phyloP scores from a whole-genome alignment of 2,888 invertebrate genomes.

The Priocnemis perturbator region DNA sequence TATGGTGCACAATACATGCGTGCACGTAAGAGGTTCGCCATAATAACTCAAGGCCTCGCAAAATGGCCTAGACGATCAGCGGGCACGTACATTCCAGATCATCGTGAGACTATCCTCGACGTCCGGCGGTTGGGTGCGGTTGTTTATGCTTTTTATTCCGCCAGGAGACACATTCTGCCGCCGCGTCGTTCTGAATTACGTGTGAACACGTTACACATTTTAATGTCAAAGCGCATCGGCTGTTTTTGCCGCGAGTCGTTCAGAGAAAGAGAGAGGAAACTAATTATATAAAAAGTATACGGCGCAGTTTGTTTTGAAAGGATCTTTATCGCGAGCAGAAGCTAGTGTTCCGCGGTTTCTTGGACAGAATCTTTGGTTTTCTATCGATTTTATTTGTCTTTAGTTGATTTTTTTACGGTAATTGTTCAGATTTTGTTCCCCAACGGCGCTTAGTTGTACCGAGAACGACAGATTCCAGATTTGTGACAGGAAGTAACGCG shows the following conservation, averaged over 20 bases:
- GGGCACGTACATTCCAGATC: conserved; percentile 63
- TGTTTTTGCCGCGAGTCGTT: no score
- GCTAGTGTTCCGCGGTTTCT: no score
- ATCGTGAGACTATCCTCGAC: conserved; percentile 68
- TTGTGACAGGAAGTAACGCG: not conserved
- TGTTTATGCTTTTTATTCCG: conserved; percentile 52
- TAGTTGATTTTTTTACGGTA: no score
- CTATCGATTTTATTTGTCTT: no score
- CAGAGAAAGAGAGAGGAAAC: no score
- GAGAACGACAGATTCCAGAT: not conserved
- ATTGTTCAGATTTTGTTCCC: no score
- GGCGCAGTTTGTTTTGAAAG: no score
- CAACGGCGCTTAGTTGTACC: no score
- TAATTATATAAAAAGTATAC: no score
- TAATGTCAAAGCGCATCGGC: no score
- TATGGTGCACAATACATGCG: conserved; percentile 27
- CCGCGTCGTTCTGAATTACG: not conserved
- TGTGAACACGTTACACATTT: conserved; percentile 3
- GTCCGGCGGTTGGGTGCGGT: conserved; percentile 63
- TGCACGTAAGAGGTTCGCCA: conserved; percentile 34
- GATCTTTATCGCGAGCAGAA: no score
- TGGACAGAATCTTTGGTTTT: no score
- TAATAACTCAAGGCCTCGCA: conserved; percentile 63
- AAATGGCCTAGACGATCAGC: conserved; percentile 40
- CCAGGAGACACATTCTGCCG: conserved; percentile 14